Evolutionary conservation across 2,797 vertebrate species (phyloP), one percentile per base, ranked within the genome.

Genomic region (Acomys russatus): DNA sequence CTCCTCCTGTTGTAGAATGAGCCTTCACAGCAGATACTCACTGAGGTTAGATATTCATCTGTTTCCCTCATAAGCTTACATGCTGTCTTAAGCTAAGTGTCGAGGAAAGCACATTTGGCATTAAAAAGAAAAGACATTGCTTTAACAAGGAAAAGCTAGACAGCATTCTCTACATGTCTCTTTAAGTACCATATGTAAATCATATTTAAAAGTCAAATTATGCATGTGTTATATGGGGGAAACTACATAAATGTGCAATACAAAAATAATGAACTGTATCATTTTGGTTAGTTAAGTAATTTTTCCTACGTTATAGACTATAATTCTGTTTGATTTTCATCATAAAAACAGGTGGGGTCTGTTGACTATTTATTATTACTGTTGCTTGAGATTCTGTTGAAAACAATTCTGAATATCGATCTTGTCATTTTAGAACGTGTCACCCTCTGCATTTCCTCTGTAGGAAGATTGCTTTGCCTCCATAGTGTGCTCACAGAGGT

Each of bases 1-100:
- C 97, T 97, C 97, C 98, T 97, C 96, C 90, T 96, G 87, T 93
- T 97, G 97, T 92, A 92, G 97, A 97, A 96, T 92, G 96, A 98
- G 98, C 92, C 97, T 96, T 97, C 90, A 51, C 70, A 98, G 97
- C 98, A 98, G 98, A 98, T 97, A 97, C 97, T 97, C 96, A 97
- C 95, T 92, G 95, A 98, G 97, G 96, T 96, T 95, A 98, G 98
- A 96, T 96, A 95, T 96, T 98, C 96, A 97, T 94, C 33, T 97
- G 97, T 97, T 98, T 98, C 98, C 97, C 98, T 98, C 98, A 98
- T 98, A 98, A 98, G 98, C 85, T 74, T 97, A 96, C 98, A 97
- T 96, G 97, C 95, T 95, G 96, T 98, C 97, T 98, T 97, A 97
- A 98, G 95, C 97, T 95, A 94, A 63, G 96, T 98, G 98, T 11